These are phyloP conservation scores for Microlaimidae sp. DNA, from an alignment of 2,888 invertebrate genomes.

Conservation along the genomic window DNA sequence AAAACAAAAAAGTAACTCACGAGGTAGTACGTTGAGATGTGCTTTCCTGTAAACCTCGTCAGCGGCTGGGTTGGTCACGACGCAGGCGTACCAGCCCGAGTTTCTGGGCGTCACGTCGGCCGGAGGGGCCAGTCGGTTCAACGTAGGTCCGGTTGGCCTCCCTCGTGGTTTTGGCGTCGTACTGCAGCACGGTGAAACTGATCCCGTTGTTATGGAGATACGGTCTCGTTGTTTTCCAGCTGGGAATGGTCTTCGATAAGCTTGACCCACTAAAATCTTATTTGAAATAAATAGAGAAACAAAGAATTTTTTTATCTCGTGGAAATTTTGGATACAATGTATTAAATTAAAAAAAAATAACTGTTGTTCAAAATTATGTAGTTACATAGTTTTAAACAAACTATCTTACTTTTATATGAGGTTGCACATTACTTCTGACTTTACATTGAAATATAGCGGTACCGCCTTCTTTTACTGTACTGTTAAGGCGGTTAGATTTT, in stretches of 20 bases:
- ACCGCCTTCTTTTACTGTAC: conserved; percentile 37
- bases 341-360: no score
- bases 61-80: conserved; percentile 41
- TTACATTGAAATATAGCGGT: conserved; percentile 42
- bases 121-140: conserved; percentile 40
- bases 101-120: conserved; percentile 34
- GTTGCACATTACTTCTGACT: conserved; percentile 38
- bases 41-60: conserved; percentile 39
- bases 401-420: conserved; percentile 38
- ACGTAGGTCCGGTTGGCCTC: conserved; percentile 37
- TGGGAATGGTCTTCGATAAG: conserved; percentile 33
- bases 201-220: conserved; percentile 37
- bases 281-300: no score
- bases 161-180: conserved; percentile 23
- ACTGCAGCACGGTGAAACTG: conserved; percentile 39
- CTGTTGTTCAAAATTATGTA: no score
- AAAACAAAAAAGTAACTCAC: no score
- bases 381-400: no score
- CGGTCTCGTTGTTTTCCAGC: conserved; percentile 32
- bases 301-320: neutral
- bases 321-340: neutral
- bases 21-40: conserved; percentile 36
- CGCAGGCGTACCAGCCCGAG: conserved; percentile 42
- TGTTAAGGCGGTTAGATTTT: conserved; percentile 36
- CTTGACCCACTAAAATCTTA: conserved; percentile 41